These are phyloP conservation scores for Geophilus truncorum DNA, from an alignment of 2,888 invertebrate species.

Conservation along the genomic window DNA sequence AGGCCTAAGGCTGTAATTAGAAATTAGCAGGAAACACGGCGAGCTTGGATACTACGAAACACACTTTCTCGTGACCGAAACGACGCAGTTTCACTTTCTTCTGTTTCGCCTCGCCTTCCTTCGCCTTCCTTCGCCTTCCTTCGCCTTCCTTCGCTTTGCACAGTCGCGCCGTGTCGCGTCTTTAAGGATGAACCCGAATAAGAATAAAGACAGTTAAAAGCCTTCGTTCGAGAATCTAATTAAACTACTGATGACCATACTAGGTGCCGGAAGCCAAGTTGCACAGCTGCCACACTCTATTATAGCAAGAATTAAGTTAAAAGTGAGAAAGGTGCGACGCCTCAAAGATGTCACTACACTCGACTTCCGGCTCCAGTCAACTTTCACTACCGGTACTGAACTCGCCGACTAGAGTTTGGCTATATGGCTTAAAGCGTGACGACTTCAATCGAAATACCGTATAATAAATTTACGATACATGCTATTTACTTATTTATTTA, in stretches of 20 bases:
- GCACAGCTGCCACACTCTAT: not conserved
- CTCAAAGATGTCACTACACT: not conserved
- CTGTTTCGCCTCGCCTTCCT: too few species aligned
- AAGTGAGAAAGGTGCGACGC: not conserved
- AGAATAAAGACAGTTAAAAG: not conserved
- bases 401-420: too few species aligned
- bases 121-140: too few species aligned
- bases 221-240: conserved; percentile 8
- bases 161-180: not conserved
- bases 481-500: too few species aligned
- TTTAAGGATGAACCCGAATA: not conserved
- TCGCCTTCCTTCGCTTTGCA: too few species aligned
- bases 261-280: not conserved
- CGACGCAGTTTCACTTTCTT: too few species aligned
- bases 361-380: not conserved
- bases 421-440: too few species aligned
- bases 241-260: not conserved
- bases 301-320: not conserved
- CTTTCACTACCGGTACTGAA: too few species aligned
- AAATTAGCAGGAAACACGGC: not conserved
- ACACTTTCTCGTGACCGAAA: too few species aligned
- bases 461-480: too few species aligned
- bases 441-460: too few species aligned
- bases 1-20: not conserved
- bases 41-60: not conserved